Conservation (phyloP, 2,888 invertebrate species). For the Orthosia gothica region DNA sequence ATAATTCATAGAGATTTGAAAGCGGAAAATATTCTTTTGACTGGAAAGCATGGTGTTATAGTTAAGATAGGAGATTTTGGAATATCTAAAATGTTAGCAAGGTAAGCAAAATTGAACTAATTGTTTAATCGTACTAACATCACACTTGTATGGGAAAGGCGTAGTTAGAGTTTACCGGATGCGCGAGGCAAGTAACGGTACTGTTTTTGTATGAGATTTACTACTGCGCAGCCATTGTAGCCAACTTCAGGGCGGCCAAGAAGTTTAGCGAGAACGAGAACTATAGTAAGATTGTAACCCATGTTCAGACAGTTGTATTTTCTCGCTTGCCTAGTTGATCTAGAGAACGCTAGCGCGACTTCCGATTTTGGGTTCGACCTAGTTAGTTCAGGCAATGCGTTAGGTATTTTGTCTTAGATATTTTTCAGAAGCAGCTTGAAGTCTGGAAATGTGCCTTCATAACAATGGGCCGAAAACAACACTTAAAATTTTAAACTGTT, state of each 20-base stretch:
- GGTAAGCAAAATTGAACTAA: constrained; percentile 79
- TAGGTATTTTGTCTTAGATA: neutral
- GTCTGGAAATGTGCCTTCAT: too few relatives aligned
- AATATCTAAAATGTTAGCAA: constrained; percentile 94
- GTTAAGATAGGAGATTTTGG: constrained; percentile 97
- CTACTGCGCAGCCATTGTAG: too few relatives aligned
- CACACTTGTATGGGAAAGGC: neutral
- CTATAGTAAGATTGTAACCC: neutral
- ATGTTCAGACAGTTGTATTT: neutral
- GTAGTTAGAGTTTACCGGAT: too few relatives aligned
- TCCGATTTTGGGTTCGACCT: neutral
- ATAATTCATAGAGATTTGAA: constrained; percentile 96
- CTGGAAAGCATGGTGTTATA: constrained; percentile 93
- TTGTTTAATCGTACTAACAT: neutral
- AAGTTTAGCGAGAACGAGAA: too few relatives aligned
- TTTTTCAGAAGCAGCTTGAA: too few relatives aligned
- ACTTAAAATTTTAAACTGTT: too few relatives aligned
- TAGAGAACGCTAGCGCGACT: too few relatives aligned
- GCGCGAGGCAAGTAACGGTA: too few relatives aligned
- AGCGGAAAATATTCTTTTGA: constrained; percentile 95
- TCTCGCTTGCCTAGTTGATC: neutral
- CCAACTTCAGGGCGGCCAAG: too few relatives aligned
- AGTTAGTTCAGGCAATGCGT: neutral
- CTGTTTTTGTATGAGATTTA: too few relatives aligned
- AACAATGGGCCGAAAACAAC: too few relatives aligned